phyloP scores from a whole-genome alignment of 2,797 vertebrate genomes.

The Trematomus bernacchii region DNA sequence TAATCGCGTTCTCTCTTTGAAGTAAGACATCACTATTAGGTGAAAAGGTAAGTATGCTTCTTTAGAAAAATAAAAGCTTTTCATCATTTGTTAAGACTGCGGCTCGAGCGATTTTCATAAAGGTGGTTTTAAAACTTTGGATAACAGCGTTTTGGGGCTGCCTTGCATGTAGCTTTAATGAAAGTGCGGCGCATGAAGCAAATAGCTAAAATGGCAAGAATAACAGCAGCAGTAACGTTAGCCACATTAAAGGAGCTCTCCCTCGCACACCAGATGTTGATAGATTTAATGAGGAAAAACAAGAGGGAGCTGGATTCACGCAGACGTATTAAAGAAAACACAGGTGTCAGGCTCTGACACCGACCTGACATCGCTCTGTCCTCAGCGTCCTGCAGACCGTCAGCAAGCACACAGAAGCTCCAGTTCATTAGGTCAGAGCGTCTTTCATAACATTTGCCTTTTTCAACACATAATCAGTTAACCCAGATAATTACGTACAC shows the following conservation, averaged over 20 bases:
- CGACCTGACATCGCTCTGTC: constrained; percentile 32
- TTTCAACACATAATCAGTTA: constrained; percentile 75
- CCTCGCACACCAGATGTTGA: constrained; percentile 79
- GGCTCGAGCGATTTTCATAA: constrained; percentile 77
- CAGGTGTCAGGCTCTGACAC: constrained; percentile 74
- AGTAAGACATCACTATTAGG: constrained; percentile 88
- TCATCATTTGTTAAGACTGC: constrained; percentile 84
- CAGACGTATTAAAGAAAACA: constrained; percentile 77
- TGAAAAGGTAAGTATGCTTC: constrained; percentile 86
- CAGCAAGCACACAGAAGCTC: constrained; percentile 14
- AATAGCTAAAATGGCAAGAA: constrained; percentile 82
- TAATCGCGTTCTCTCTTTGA: constrained; percentile 88
- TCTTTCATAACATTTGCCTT: constrained; percentile 70
- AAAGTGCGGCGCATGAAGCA: constrained; percentile 75
- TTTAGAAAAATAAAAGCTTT: constrained; percentile 86
- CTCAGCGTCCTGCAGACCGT: constrained; percentile 9
- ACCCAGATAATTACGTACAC: constrained; percentile 74
- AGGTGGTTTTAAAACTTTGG: constrained; percentile 79
- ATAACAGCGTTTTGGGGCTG: constrained; percentile 63
- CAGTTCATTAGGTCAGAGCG: constrained; percentile 41
- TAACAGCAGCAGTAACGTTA: constrained; percentile 75
- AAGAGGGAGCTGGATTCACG: constrained; percentile 75
- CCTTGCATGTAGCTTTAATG: constrained; percentile 72
- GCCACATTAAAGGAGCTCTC: constrained; percentile 85
- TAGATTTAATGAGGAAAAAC: constrained; percentile 84